Percentiles rank a stretch among this genome's conserved stretches.
These are phyloP conservation scores for Panthera uncia DNA, from an alignment of 2,113 vertebrate species.

Conservation along the genomic window DNA sequence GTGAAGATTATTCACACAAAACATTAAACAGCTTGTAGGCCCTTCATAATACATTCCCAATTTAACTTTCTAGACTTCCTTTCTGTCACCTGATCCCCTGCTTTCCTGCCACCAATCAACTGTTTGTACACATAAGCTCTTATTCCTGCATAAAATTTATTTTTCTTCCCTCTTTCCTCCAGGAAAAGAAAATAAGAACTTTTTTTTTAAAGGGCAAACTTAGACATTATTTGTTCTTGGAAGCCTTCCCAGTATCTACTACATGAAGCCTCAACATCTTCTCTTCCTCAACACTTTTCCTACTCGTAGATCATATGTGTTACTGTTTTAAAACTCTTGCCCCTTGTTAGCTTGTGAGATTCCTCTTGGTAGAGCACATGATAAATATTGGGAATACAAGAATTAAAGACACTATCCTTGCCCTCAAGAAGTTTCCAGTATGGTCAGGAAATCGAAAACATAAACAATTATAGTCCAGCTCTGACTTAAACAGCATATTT, in stretches of 20 bases:
- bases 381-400: background rate
- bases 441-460: background rate
- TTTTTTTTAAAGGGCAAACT: background rate
- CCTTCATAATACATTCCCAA: background rate
- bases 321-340: background rate
- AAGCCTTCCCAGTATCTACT: background rate
- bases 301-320: background rate
- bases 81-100: background rate
- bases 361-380: background rate
- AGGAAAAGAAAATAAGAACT: background rate
- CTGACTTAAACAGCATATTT: background rate
- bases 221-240: conserved; percentile 8
- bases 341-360: background rate
- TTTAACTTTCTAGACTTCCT: background rate
- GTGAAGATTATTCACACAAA: background rate
- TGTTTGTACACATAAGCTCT: background rate
- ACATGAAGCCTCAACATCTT: background rate
- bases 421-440: background rate
- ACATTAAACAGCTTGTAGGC: background rate
- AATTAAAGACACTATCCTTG: background rate
- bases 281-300: background rate
- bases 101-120: background rate
- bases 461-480: background rate
- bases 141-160: background rate
- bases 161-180: background rate